Evolutionary conservation across 2,113 vertebrate species (phyloP).

Genomic region (Reinhardtius hippoglossoides): DNA sequence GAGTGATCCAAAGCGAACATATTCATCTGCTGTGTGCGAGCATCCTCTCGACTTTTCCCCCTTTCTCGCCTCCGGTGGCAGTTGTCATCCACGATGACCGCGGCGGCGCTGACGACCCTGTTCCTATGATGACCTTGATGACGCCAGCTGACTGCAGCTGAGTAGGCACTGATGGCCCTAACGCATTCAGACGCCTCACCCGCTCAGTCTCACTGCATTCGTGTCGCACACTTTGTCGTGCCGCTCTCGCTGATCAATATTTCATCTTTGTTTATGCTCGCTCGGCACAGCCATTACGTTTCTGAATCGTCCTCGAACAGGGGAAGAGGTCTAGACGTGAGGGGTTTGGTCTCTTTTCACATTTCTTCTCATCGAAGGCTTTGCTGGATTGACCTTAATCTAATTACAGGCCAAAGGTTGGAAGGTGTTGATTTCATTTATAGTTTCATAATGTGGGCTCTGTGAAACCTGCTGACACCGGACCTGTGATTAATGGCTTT

Average conservation of each 20-base stretch:
- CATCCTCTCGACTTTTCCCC: conserved; percentile 13
- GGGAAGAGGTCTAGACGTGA: conserved; percentile 6
- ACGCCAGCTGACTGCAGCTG: conserved; percentile 49
- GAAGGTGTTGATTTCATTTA: conserved; percentile 43
- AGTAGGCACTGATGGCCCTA: conserved; percentile 47
- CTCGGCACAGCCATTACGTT: conserved; percentile 21
- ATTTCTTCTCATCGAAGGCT: conserved; percentile 29
- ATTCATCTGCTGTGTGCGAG: conserved; percentile 16
- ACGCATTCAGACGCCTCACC: conserved; percentile 44
- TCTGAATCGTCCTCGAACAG: conserved; percentile 8
- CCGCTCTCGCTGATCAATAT: conserved; percentile 62
- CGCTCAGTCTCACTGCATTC: conserved; percentile 34
- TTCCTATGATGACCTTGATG: conserved; percentile 69
- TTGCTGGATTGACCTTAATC: conserved; percentile 43
- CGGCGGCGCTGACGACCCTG: conserved; percentile 45
- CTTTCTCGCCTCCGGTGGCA: conserved; percentile 48
- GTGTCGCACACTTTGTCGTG: conserved; percentile 29
- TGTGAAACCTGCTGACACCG: conserved; percentile 46
- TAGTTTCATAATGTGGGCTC: conserved; percentile 36
- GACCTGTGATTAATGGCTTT: conserved; percentile 62
- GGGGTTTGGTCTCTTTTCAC: not conserved
- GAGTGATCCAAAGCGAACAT: conserved; percentile 5
- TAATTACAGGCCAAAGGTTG: conserved; percentile 51
- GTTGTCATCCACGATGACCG: conserved; percentile 57
- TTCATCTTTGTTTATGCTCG: conserved; percentile 51